Conservation (phyloP, 2,888 invertebrate species). For the Diaprepes abbreviatus region DNA sequence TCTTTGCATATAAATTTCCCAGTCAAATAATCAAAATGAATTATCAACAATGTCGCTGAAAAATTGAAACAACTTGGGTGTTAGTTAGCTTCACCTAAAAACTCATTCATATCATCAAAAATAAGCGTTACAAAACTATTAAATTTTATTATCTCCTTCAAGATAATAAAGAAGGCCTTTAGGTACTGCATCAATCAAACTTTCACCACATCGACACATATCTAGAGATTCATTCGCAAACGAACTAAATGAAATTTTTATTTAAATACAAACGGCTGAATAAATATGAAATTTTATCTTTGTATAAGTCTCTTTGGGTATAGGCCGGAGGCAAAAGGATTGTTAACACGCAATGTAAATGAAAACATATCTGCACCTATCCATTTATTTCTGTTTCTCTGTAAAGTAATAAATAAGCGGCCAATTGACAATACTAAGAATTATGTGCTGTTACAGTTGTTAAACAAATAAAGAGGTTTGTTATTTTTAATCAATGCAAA, state of each 20-base stretch:
- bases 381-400: constrained; percentile 2
- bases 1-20: too few species aligned
- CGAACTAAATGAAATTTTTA: background rate
- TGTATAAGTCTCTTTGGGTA: background rate
- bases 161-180: background rate
- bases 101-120: too few species aligned
- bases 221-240: background rate
- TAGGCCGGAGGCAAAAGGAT: background rate
- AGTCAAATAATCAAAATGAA: too few species aligned
- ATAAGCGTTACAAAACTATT: too few species aligned
- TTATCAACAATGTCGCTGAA: too few species aligned
- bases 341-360: constrained; percentile 14
- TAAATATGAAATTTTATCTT: background rate
- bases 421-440: constrained; percentile 13
- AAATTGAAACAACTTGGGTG: too few species aligned
- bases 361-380: background rate
- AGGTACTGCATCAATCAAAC: background rate
- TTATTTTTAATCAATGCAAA: constrained; percentile 13
- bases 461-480: constrained; percentile 19
- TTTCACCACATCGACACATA: background rate
- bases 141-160: too few species aligned
- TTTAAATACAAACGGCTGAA: background rate
- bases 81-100: too few species aligned
- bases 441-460: constrained; percentile 19
- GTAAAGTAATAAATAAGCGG: constrained; percentile 5